Conservation (phyloP, 2,888 invertebrate genomes). For the Drosophila picticornis region DNA sequence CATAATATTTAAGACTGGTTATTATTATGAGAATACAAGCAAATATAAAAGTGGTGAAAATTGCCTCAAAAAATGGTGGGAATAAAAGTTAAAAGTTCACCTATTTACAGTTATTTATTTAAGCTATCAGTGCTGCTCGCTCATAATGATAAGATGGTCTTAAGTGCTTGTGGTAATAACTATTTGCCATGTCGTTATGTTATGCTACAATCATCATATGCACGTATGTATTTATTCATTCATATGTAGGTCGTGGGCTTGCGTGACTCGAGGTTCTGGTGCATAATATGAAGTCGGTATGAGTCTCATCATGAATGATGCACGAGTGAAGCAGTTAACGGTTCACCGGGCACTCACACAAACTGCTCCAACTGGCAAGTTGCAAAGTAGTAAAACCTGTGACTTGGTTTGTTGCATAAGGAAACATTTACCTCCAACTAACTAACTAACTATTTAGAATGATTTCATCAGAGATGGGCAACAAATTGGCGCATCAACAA, state of each 20-base stretch:
- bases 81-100: not conserved
- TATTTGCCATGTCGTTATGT: constrained; percentile 25
- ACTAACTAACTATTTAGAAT: constrained; percentile 61
- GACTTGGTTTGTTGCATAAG: constrained; percentile 41
- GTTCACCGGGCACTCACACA: constrained; percentile 47
- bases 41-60: not conserved
- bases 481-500: constrained; percentile 59
- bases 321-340: constrained; percentile 53
- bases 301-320: constrained; percentile 57
- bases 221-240: not conserved
- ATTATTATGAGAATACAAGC: not conserved
- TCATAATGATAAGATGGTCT: constrained; percentile 20
- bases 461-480: constrained; percentile 67
- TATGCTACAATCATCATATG: not conserved
- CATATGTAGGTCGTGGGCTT: constrained; percentile 38
- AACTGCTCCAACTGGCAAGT: constrained; percentile 2
- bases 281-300: constrained; percentile 18
- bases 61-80: not conserved
- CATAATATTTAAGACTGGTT: not conserved
- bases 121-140: constrained; percentile 4
- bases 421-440: constrained; percentile 46
- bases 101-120: not conserved
- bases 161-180: constrained; percentile 12
- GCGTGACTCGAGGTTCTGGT: constrained; percentile 22
- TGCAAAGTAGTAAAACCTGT: constrained; percentile 26